phyloP scores from a whole-genome alignment of 1,140 invertebrate species.

The Megalopta genalis region DNA sequence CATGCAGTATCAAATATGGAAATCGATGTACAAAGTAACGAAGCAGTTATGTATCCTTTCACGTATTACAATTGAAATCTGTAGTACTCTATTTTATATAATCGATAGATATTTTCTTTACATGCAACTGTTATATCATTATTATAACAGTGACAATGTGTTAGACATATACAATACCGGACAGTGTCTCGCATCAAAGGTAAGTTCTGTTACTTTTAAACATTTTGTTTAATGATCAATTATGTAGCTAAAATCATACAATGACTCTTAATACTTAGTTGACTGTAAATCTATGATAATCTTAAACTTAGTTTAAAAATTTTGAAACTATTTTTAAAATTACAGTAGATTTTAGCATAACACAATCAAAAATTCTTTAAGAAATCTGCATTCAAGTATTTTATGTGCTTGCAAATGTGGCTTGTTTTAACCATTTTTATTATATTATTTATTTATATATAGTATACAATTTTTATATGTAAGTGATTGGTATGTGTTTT shows the following conservation, averaged over 20 bases:
- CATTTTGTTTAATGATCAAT: neutral
- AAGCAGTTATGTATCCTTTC: conserved; percentile 65
- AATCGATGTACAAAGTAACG: neutral
- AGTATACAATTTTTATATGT: too few species aligned
- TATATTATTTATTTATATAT: too few species aligned
- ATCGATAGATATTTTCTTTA: conserved; percentile 21
- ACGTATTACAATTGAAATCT: neutral
- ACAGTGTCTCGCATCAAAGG: conserved; percentile 48
- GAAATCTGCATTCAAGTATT: too few species aligned
- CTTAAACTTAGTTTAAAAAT: too few species aligned
- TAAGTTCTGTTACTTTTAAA: conserved; percentile 48
- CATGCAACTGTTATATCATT: conserved; percentile 1
- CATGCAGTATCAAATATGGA: conserved; percentile 5
- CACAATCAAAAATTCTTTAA: too few species aligned
- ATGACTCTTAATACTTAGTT: too few species aligned
- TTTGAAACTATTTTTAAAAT: too few species aligned
- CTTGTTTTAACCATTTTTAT: too few species aligned
- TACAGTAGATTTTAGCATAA: too few species aligned
- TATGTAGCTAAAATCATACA: too few species aligned
- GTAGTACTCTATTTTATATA: neutral
- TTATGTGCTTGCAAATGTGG: too few species aligned
- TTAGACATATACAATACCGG: conserved; percentile 69
- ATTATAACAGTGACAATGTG: conserved; percentile 62
- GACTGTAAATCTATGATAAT: too few species aligned
- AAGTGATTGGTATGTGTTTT: neutral